phyloP scores from a whole-genome alignment of 2,113 vertebrate genomes.

The Urocynchramus pylzowi region DNA sequence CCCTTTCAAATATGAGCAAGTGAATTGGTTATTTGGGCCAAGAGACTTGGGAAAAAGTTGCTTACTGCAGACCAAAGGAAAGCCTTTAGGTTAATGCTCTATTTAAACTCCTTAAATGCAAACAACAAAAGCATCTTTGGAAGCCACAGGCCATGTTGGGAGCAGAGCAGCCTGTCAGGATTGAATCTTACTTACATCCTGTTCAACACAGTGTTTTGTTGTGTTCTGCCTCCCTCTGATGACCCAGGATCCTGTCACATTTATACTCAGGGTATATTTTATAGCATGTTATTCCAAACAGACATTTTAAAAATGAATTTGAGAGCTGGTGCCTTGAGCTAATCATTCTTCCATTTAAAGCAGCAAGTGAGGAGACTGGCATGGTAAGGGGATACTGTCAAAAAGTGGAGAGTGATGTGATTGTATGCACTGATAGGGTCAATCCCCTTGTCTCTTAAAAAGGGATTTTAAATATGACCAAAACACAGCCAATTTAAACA shows the following conservation, averaged over 20 bases:
- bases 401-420: neutral
- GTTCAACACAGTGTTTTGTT: neutral
- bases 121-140: neutral
- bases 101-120: neutral
- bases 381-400: neutral
- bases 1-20: neutral
- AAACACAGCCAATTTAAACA: neutral
- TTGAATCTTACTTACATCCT: neutral
- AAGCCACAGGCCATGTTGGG: rapidly evolving
- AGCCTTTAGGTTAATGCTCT: neutral
- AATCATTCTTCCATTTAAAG: neutral
- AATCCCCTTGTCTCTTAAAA: neutral
- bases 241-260: neutral
- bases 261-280: neutral
- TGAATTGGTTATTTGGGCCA: neutral
- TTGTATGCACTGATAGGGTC: neutral
- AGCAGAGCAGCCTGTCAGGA: neutral
- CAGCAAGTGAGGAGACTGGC: neutral
- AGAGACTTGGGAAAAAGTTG: neutral
- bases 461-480: neutral
- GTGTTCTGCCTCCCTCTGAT: neutral
- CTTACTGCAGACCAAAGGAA: neutral
- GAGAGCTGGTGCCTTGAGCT: neutral
- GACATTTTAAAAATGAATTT: neutral
- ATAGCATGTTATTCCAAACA: neutral